Conservation (phyloP, 2,113 vertebrate species). For the Gymnorhina tibicen region DNA sequence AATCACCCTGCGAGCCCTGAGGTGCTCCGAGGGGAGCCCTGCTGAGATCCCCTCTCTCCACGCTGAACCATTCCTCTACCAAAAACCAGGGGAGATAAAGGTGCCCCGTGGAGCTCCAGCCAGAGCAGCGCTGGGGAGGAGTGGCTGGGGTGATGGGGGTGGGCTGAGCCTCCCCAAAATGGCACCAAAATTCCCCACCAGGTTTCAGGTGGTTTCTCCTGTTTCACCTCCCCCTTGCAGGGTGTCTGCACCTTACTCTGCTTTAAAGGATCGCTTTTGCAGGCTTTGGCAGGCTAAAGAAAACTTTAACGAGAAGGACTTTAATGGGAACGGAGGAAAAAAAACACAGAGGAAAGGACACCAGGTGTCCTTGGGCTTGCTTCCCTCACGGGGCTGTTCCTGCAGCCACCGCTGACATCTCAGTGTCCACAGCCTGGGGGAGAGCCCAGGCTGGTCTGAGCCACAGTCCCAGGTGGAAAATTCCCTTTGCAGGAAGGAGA, state of each 20-base stretch:
- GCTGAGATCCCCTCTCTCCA: neutral
- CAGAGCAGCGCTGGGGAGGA: neutral
- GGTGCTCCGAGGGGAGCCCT: neutral
- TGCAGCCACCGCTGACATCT: neutral
- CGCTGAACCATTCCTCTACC: neutral
- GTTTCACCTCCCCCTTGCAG: neutral
- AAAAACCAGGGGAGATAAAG: neutral
- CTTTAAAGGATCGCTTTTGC: neutral
- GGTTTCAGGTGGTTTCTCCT: neutral
- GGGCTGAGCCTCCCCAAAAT: neutral
- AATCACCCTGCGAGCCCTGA: neutral
- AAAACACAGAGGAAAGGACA: neutral
- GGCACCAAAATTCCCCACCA: neutral
- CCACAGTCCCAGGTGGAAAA: neutral
- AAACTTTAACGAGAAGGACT: neutral
- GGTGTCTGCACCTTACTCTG: neutral
- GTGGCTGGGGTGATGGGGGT: rapidly evolving
- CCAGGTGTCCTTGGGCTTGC: neutral
- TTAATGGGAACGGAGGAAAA: neutral
- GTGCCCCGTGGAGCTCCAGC: neutral
- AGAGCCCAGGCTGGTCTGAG: neutral
- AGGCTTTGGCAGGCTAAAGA: neutral
- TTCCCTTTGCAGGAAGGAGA: neutral
- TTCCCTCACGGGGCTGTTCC: neutral
- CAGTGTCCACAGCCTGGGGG: neutral